Base-by-base conservation (phyloP, 1,140 invertebrate species). In the Eurosta solidaginis region DNA sequence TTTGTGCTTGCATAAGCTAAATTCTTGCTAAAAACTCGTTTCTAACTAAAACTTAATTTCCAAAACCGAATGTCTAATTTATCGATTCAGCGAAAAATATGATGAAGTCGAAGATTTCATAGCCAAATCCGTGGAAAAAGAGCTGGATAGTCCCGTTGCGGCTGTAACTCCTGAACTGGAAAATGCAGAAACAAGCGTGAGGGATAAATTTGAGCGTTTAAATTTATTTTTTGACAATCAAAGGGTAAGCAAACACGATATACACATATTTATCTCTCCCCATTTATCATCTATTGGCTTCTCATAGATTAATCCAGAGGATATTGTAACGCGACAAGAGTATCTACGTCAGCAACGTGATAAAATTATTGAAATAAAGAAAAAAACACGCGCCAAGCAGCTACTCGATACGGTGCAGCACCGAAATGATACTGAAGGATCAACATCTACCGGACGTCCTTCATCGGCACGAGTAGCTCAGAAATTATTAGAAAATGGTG, bases 311-410 rank as follows among this genome's bases (percentile, higher is more conserved):
- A 89, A 89, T 78, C 84, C 88, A 22, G 91, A 92, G 74, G 96
- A 97, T 82, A 88, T 97, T n/a, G 90, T 91, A 78, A 92, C 92
- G 77, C 90, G 96, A 1, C 94, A 96, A 83, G 91, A 95, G 81
- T 97, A 97, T 86, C 88, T 98, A 29, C 92, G 94, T 40, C 91
- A 93, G 59, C 96, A 97, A 87, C 90, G 96, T 33, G 96, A 98
- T 86, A 96, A 97, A 85, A 90, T 98, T 22, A 89, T 98, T 40
- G 93, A 94, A 20, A 85, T 97, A 82, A 98, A 98, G 85, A 95
- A 95, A 84, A 91, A 94, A 87, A 95, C 94, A 22, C 90, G 96
- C 29, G 93, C 94, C 82, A 93, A 94, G 81, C 92, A 94, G 82
- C 88, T 98, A 3, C 88, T 84, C 20, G 90, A 91, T n/a, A 90